phyloP scores from a whole-genome alignment of 2,888 invertebrate genomes.

The Polydrusus tereticollis region DNA sequence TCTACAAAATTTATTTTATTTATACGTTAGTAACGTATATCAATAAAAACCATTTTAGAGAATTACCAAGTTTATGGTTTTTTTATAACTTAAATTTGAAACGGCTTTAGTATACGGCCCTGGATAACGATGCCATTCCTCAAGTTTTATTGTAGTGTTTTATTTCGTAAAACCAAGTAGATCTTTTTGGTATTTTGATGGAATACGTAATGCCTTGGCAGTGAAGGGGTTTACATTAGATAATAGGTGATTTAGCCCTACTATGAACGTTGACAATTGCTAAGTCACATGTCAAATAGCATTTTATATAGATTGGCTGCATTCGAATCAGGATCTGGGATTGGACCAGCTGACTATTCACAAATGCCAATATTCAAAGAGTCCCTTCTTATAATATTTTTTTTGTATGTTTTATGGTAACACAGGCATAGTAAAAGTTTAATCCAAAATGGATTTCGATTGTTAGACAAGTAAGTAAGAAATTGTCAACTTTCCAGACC shows the following conservation, averaged over 20 bases:
- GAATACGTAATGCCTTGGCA: neutral
- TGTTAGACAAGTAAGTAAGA: too few species aligned
- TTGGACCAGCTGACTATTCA: too few species aligned
- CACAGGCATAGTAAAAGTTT: too few species aligned
- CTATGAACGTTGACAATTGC: too few species aligned
- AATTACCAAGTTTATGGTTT: constrained; percentile 22
- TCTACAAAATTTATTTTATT: constrained; percentile 6
- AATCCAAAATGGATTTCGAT: too few species aligned
- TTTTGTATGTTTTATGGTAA: too few species aligned
- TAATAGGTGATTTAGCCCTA: neutral
- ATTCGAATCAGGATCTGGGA: too few species aligned
- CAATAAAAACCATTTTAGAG: constrained; percentile 24
- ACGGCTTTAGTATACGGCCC: constrained; percentile 2
- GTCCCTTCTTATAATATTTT: too few species aligned
- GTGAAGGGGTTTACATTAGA: neutral
- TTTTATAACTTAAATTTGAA: constrained; percentile 24
- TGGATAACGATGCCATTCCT: constrained; percentile 6
- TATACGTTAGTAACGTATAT: neutral
- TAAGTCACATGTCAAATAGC: too few species aligned
- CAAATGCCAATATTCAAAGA: too few species aligned
- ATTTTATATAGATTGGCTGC: too few species aligned
- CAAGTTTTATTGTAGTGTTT: constrained; percentile 12
- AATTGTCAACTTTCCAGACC: too few species aligned
- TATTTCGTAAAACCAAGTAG: constrained; percentile 5
- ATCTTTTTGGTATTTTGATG: neutral